These are phyloP conservation scores for Bombyx huttoni DNA, from an alignment of 2,888 invertebrate genomes.

Conservation along the genomic window DNA sequence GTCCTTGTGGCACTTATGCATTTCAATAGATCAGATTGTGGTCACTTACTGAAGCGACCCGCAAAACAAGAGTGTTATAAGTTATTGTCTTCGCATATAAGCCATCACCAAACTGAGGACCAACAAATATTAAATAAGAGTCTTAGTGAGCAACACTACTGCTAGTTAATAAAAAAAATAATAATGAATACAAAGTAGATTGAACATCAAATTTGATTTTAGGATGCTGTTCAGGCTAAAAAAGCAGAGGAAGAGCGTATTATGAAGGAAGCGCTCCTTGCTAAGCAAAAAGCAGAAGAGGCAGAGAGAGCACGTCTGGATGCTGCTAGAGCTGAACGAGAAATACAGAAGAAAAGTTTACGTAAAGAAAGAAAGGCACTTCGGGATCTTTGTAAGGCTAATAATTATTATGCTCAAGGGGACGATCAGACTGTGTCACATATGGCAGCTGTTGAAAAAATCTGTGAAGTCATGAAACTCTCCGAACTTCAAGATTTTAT, in stretches of 20 bases:
- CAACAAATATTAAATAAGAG: too few species aligned
- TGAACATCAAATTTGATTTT: constrained; percentile 18
- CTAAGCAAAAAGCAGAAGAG: constrained; percentile 84
- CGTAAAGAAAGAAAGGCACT: constrained; percentile 89
- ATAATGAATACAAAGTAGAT: background rate
- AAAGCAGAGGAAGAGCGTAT: constrained; percentile 88
- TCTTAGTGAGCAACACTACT: background rate
- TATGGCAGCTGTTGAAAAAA: constrained; percentile 93
- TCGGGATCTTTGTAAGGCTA: constrained; percentile 83
- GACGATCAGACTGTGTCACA: constrained; percentile 82
- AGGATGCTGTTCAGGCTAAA: constrained; percentile 84
- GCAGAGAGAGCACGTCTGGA: constrained; percentile 88
- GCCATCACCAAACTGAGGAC: too few species aligned
- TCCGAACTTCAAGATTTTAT: constrained; percentile 83
- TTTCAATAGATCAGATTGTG: too few species aligned
- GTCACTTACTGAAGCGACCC: too few species aligned
- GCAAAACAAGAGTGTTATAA: too few species aligned
- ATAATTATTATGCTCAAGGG: constrained; percentile 82
- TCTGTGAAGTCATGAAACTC: constrained; percentile 85
- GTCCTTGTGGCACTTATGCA: too few species aligned
- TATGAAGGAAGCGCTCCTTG: constrained; percentile 78
- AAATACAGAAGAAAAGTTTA: constrained; percentile 85
- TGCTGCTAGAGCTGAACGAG: constrained; percentile 86
- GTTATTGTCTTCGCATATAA: too few species aligned
- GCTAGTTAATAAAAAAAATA: background rate